Evolutionary conservation across 2,113 vertebrate genomes (phyloP), one percentile per base, ranked within the genome.

Genomic region (Pseudopipra pipra): DNA sequence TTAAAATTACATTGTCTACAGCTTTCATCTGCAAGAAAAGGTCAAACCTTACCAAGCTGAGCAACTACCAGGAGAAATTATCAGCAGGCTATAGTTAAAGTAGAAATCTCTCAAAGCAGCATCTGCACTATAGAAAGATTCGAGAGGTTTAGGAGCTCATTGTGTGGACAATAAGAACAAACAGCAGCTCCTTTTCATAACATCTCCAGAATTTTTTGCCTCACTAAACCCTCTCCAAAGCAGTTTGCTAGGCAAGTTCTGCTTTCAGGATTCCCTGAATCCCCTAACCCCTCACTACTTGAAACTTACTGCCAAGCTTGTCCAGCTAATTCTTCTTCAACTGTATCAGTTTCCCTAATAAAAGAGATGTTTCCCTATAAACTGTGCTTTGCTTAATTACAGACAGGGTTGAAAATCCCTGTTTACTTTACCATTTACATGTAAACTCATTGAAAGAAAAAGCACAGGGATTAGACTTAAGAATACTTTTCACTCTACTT

Each of bases 1-100:
- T 94, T 33, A 87, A 96, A 97, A 95, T 82, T 62, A 66, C 39
- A 35, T 83, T 65, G 54, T 33, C 68, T 86, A 77, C 61, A 89
- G 13, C 56, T 94, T 95, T 80, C 12, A 68, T 92, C 84, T 95
- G 15, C 71, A 85, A 85, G 85, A 90, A 95, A 92, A 95, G 71
- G 77, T 93, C 90, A 96, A 97, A 74, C 23, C 73, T 49, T 66
- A 77, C 44, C 70, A 88, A 79, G 75, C 12, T 91, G 46, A 61
- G 55, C 49, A 94, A 43, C 56, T 56, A n/a, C 46, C 43, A 79
- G 39, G 33, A 93, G 77, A 92, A 95, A 85, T 86, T 82, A 54
- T 85, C 51, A 67, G 68, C 2, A 1, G 24, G 27, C 33, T 83
- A 9, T 43, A 39, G 31, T 66, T 74, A 85, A 91, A 91, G 63